These are phyloP conservation scores for Hypomecis atomaria DNA, from an alignment of 2,888 invertebrate genomes.

Conservation along the genomic window DNA sequence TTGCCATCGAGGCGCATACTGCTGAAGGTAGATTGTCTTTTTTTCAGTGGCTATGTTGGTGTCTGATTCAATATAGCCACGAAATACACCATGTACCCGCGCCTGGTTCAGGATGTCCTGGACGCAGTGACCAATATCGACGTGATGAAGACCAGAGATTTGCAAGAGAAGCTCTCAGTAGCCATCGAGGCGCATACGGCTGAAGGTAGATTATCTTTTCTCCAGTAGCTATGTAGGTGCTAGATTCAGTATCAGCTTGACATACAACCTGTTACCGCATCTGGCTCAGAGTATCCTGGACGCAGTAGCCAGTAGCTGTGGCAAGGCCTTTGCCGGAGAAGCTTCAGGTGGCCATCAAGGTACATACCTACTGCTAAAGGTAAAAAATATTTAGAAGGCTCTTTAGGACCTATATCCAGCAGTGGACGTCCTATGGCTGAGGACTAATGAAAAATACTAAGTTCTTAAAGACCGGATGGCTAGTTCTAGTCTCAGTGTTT, in stretches of 20 bases:
- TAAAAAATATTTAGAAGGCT: slow-evolving; percentile 71
- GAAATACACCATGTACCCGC: slow-evolving; percentile 87
- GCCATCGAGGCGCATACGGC: too few species aligned
- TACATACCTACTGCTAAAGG: slow-evolving; percentile 77
- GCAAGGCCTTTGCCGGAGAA: slow-evolving; percentile 83
- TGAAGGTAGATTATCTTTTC: slow-evolving; percentile 85
- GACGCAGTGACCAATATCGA: slow-evolving; percentile 78
- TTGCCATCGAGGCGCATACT: slow-evolving; percentile 79
- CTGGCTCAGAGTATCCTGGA: slow-evolving; percentile 83
- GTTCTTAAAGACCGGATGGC: too few species aligned
- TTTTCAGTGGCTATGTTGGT: too few species aligned
- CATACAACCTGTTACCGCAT: slow-evolving; percentile 87
- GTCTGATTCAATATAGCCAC: too few species aligned
- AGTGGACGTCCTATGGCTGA: too few species aligned
- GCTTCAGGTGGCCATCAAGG: slow-evolving; percentile 78
- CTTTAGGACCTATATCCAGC: too few species aligned
- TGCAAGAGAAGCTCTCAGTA: slow-evolving; percentile 75
- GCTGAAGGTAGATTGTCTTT: too few species aligned
- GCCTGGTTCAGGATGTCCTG: slow-evolving; percentile 83
- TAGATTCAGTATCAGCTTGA: slow-evolving; percentile 89
- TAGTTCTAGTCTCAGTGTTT: too few species aligned
- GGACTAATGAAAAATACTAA: too few species aligned
- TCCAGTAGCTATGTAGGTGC: slow-evolving; percentile 88
- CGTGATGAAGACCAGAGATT: slow-evolving; percentile 70
- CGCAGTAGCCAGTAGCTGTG: slow-evolving; percentile 74